Base-by-base conservation (phyloP, 2,888 invertebrate genomes). In the Deladenus siricidicola region DNA sequence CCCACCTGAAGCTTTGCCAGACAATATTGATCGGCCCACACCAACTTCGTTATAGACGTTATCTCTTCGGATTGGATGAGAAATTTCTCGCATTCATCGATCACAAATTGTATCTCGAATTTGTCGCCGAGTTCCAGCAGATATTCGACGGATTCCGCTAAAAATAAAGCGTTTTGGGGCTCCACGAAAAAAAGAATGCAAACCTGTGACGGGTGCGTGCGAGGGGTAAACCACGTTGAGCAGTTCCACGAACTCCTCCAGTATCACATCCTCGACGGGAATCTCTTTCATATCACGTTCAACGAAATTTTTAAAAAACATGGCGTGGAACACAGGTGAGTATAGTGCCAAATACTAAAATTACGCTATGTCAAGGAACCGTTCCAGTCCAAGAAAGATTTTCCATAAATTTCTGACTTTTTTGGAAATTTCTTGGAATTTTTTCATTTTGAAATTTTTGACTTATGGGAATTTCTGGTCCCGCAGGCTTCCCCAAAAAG, bases 201-300 rank as follows among this genome's bases (percentile, higher is more conserved):
- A 45, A 78, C 79, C 79, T 51, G 76, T 71, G 21, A 81, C 73
- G 8, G 78, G 70, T 66, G 79, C 79, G 64, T 80, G 80, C 34
- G 78, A 74, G 0, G 81, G 80, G 62, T 81, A 81, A 48, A 81
- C 78, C 64, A 80, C 80, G 45, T 81, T 76, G 24, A 81, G 71
- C 23, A 81, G 67, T 58, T 80, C 80, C 1, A 75, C 65, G 50
- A 81, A 78, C 51, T 81, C 80, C 26, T 79, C 74, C 34, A 78
- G 63, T 30, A 64, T 60, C 44, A 70, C 66, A 53, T 67, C 70
- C 24, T 70, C 72, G 1, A 76, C 63, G 10, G 69, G 67, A 49
- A 76, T 71, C 62, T 75, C 73, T 3, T 65, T 63, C 67, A 70
- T 68, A 21, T 72, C 68, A 8, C 70, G 59, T 57, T 77, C 77